These are phyloP conservation scores for Augiades crinisus DNA, from an alignment of 2,888 invertebrate genomes.

Conservation along the genomic window DNA sequence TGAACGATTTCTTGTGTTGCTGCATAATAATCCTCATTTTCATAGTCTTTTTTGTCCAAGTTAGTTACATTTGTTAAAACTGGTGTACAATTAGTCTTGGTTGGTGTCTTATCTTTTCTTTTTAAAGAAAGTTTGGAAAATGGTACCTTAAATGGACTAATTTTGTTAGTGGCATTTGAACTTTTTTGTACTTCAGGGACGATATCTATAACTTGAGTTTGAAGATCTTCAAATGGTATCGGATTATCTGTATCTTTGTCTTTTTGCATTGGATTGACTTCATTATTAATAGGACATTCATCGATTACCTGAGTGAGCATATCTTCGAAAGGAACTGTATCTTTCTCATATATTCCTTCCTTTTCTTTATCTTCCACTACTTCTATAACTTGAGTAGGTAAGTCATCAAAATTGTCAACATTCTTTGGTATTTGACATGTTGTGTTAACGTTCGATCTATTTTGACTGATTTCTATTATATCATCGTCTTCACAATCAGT, in stretches of 20 bases:
- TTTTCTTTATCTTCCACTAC: constrained; percentile 28
- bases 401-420: constrained; percentile 34
- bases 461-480: constrained; percentile 17
- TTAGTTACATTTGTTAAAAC: not conserved
- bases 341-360: constrained; percentile 13
- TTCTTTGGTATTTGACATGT: not conserved
- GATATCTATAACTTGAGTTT: constrained; percentile 49
- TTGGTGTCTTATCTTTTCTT: constrained; percentile 42
- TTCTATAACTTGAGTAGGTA: constrained; percentile 39
- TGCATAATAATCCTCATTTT: constrained; percentile 55
- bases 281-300: not conserved
- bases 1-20: constrained; percentile 62
- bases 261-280: constrained; percentile 9
- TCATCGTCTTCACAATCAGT: constrained; percentile 34
- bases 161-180: not conserved
- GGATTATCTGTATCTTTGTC: not conserved
- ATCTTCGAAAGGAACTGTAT: constrained; percentile 43
- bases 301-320: constrained; percentile 44
- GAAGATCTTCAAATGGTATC: constrained; percentile 43
- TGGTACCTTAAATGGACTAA: constrained; percentile 57
- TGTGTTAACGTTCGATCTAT: not conserved
- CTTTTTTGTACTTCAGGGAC: not conserved
- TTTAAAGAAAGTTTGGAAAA: constrained; percentile 44
- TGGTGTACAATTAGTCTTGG: constrained; percentile 22
- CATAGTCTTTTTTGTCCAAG: constrained; percentile 10